Base-by-base conservation (phyloP, 1,140 invertebrate species). In the Euura lappo region DNA sequence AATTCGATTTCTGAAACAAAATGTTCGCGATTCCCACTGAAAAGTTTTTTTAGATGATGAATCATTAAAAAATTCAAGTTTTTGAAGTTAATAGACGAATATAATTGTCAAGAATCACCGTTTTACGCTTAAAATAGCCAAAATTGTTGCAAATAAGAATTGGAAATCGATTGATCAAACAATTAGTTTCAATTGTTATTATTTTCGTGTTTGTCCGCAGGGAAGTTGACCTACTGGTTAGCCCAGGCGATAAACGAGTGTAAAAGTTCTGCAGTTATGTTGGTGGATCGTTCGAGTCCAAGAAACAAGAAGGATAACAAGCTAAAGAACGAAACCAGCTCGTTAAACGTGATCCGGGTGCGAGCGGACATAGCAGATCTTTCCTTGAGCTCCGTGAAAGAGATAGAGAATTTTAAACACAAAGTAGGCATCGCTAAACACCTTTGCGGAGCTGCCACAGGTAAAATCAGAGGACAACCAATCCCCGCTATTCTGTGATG, bases 351-450 rank as follows among this genome's bases (percentile, higher is more conserved):
- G 44, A 89, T 91, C 42, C 85, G 94, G 65, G 88, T 95, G 45
- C 88, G 93, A 28, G 93, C 92, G 0, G 94, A 95, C 80, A 93
- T 96, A 74, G 90, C 90, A 3, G 92, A 95, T 85, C 84, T 96
- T 6, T 85, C 90, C 75, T 84, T 96, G 66, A 88, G 87, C n/a
- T 84, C 87, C 43, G 83, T 94, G 47, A 81, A 89, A 3, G 85
- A 87, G 67, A 83, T 94, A 45, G 76, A 84, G 51, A 75, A 85
- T 46, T 86, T 82, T 46, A 65, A 83, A 11, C 77, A 82, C 64
- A 89, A 93, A 66, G 92, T 96, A 65, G 95, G 91, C 2, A 84
- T 96, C 45, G 93, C 94, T 0, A 97, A 97, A 87, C 96, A 97
- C 87, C 88, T 97, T 13, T 97, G 95, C 84, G 95, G 96, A 2